phyloP scores from a whole-genome alignment of 2,888 invertebrate species.

The Mythimna vitellina region DNA sequence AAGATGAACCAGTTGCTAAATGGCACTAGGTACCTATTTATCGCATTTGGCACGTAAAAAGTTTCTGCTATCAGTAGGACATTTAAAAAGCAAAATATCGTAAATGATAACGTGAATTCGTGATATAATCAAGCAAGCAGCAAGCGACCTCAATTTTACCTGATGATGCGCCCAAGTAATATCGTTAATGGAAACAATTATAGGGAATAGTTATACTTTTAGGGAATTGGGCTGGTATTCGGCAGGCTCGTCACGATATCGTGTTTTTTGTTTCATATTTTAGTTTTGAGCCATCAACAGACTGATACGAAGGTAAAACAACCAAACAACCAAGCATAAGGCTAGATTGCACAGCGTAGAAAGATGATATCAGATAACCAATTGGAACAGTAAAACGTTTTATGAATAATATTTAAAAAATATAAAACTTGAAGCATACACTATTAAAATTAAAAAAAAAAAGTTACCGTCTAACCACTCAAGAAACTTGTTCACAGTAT shows the following conservation, averaged over 20 bases:
- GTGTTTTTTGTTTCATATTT: conserved; percentile 5
- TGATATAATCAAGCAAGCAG: conserved; percentile 49
- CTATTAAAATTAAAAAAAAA: conserved; percentile 13
- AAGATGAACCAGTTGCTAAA: conserved; percentile 37
- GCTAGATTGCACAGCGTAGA: background rate
- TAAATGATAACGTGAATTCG: conserved; percentile 49
- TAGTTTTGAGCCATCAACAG: background rate
- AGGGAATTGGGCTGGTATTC: conserved; percentile 51
- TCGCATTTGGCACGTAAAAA: conserved; percentile 39
- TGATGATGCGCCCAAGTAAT: conserved; percentile 60
- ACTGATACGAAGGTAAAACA: background rate
- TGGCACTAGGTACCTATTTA: conserved; percentile 9
- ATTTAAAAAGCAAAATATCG: conserved; percentile 41
- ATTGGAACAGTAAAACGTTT: too few species aligned
- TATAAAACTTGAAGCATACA: background rate
- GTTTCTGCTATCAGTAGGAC: conserved; percentile 22
- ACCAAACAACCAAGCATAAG: background rate
- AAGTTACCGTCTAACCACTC: background rate
- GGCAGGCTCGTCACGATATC: conserved; percentile 32
- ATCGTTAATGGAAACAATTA: conserved; percentile 60
- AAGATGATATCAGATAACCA: background rate
- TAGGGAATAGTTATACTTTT: conserved; percentile 51
- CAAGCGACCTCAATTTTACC: conserved; percentile 53
- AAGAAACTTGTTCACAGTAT: conserved; percentile 12
- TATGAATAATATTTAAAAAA: too few species aligned